Evolutionary conservation across 1,140 invertebrate genomes (phyloP), one percentile per base, ranked within the genome.

Genomic region (Brachionus asplanchnoidis): DNA sequence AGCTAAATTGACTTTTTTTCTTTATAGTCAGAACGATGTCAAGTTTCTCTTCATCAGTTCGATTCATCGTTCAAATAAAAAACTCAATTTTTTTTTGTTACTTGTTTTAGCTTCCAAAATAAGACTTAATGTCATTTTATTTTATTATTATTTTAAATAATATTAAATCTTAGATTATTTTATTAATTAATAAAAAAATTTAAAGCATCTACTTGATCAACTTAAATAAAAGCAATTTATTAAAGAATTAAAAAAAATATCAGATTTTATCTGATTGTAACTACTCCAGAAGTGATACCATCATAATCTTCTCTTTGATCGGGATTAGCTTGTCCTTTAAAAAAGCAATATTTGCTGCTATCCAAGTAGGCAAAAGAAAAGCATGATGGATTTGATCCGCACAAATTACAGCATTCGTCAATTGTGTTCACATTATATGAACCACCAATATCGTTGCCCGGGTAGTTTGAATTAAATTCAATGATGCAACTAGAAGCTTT

Each of bases 361-460:
- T 44, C 53, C 32, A 82, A 17, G 20, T 82, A 82, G 20, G 79
- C 50, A 65, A 82, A 82, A 12, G 79, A 23, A 42, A 36, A 9
- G 23, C 79, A 82, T 12, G 12, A 44, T 17, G 79, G 79, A 60
- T 82, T 82, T 20, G 53, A 40, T 28, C 53, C 79, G 20, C 79
- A 82, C 12, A 82, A 82, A 40, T 60, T 65, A 11, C 79, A 82
- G 20, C 79, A 82, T 60, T 82, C 79, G n/a, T 60, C 79, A 6
- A 46, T 65, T 7, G 79, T 40, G 11, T 82, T 66, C 1, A 82
- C 32, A 23, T 65, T 42, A 46, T 68, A 60, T 1, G 14, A 17
- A 6, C 79, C 79, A 46, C 79, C 79, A 26, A 82, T 82, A 40
- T 82, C 79, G 26, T 44, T 82, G 1, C 79, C 79, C 0, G 79